Evolutionary conservation across 2,797 vertebrate genomes (phyloP).

Genomic region (Tiaroga cobitis): DNA sequence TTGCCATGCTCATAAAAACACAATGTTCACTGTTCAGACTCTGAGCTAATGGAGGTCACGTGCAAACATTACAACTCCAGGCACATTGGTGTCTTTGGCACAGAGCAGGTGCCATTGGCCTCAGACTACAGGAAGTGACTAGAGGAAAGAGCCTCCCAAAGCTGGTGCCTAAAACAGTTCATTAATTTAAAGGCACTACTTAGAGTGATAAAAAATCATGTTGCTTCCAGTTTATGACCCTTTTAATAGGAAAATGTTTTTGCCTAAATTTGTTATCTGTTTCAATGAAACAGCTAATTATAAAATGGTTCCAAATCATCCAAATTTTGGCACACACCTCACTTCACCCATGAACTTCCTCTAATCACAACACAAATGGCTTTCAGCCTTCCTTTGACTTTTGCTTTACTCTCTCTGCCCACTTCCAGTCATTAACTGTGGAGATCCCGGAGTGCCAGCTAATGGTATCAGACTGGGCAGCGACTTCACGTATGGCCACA

Average conservation of each 20-base stretch:
- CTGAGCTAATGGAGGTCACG: constrained; percentile 69
- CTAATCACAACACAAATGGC: not conserved
- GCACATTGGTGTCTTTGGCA: constrained; percentile 61
- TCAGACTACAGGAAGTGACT: constrained; percentile 43
- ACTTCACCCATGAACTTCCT: not conserved
- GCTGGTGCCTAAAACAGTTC: constrained; percentile 43
- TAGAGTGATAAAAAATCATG: constrained; percentile 53
- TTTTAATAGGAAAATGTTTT: constrained; percentile 51
- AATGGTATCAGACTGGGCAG: constrained; percentile 90
- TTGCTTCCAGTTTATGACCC: constrained; percentile 50
- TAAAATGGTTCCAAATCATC: constrained; percentile 30
- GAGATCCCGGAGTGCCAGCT: constrained; percentile 92
- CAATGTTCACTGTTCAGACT: constrained; percentile 65
- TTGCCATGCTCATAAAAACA: constrained; percentile 63
- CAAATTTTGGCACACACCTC: constrained; percentile 2
- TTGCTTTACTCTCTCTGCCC: constrained; percentile 4
- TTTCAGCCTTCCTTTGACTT: not conserved
- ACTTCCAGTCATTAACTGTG: constrained; percentile 91
- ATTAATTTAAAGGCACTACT: constrained; percentile 53
- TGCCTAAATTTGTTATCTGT: constrained; percentile 35
- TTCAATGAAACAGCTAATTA: constrained; percentile 32
- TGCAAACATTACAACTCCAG: constrained; percentile 40
- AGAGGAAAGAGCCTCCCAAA: constrained; percentile 49
- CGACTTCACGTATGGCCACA: constrained; percentile 89
- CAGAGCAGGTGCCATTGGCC: constrained; percentile 39